Conservation (phyloP, 2,888 invertebrate genomes). For the Acrocyrtus sp. region DNA sequence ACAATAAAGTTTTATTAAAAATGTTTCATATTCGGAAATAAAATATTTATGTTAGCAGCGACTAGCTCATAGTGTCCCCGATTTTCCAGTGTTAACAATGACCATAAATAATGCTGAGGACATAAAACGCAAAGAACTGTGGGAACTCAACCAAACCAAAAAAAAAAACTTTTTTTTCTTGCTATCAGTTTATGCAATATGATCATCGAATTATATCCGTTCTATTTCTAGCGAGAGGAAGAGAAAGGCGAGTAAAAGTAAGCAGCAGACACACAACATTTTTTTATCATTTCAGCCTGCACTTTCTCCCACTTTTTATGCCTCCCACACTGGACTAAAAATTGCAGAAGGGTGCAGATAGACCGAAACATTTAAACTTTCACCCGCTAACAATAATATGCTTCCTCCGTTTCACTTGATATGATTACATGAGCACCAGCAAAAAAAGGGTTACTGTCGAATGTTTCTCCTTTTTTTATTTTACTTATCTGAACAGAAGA, state of each 20-base stretch:
- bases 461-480: too few relatives aligned
- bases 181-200: not conserved
- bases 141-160: not conserved
- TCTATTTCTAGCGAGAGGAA: not conserved
- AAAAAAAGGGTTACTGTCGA: too few relatives aligned
- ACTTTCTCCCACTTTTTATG: not conserved
- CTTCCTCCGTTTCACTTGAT: not conserved
- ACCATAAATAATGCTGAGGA: not conserved
- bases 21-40: not conserved
- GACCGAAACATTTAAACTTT: conserved; percentile 7
- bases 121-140: not conserved
- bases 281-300: not conserved
- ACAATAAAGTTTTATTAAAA: not conserved
- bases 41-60: not conserved
- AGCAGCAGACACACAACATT: not conserved
- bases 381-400: conserved; percentile 6
- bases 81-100: not conserved
- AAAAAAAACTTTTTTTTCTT: too few relatives aligned
- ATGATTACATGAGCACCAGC: too few relatives aligned
- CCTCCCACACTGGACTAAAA: not conserved
- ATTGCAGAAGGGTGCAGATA: not conserved
- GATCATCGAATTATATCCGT: not conserved
- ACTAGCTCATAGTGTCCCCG: not conserved
- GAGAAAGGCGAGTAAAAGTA: not conserved
- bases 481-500: too few relatives aligned